phyloP scores from a whole-genome alignment of 2,797 vertebrate genomes.

The Pseudochirops cupreus region DNA sequence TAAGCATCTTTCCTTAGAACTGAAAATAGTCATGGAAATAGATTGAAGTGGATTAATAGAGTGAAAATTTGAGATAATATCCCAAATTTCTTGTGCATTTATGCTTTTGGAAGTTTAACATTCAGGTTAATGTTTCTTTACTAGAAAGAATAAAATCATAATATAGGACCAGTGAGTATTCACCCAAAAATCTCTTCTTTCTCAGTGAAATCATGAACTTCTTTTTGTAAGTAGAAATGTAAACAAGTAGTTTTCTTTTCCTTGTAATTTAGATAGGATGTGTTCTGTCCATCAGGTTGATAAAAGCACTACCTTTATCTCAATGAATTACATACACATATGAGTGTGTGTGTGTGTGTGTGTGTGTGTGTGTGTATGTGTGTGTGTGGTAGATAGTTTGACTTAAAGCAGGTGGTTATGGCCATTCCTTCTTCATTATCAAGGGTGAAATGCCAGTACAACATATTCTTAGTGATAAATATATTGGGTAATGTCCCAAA shows the following conservation, averaged over 20 bases:
- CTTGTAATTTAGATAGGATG: conserved; percentile 54
- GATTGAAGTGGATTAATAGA: conserved; percentile 47
- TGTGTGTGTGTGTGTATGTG: not conserved
- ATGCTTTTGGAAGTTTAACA: conserved; percentile 46
- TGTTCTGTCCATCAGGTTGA: not conserved
- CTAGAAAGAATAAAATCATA: conserved; percentile 29
- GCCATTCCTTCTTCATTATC: conserved; percentile 68
- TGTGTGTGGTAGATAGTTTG: conserved; percentile 62
- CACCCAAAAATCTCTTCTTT: conserved; percentile 49
- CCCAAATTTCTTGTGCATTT: conserved; percentile 52
- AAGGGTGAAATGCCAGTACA: conserved; percentile 74
- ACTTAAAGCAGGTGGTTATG: conserved; percentile 73
- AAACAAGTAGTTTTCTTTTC: conserved; percentile 63
- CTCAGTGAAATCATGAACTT: conserved; percentile 31
- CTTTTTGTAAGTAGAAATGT: conserved; percentile 28
- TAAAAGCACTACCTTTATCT: conserved; percentile 65
- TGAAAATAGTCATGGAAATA: conserved; percentile 42
- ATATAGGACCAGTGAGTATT: not conserved
- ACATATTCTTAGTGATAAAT: conserved; percentile 79
- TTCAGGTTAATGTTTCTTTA: conserved; percentile 56
- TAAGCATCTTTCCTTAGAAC: conserved; percentile 53
- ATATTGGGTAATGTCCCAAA: conserved; percentile 74
- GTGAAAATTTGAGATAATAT: conserved; percentile 59
- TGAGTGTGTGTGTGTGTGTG: too few species aligned
- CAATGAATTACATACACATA: conserved; percentile 60